Conservation (phyloP, 2,888 invertebrate genomes). For the Tribolium freemani region DNA sequence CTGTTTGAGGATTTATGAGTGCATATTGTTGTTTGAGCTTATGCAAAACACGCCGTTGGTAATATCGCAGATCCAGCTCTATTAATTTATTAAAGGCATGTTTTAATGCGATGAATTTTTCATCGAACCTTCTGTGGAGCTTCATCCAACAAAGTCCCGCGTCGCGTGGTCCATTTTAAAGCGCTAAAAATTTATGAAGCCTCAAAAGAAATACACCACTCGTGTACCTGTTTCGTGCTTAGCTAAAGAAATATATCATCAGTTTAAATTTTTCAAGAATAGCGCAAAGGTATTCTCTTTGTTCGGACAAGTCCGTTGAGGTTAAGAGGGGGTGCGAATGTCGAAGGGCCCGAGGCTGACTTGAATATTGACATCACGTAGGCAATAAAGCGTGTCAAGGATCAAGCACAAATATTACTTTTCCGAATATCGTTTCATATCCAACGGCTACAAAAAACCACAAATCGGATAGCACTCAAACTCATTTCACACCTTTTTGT, state of each 20-base stretch:
- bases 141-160: neutral
- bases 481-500: conserved; percentile 39
- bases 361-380: conserved; percentile 64
- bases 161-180: conserved; percentile 1
- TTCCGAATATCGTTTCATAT: conserved; percentile 54
- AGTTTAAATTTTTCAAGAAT: conserved; percentile 19
- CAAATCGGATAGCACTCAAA: conserved; percentile 35
- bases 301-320: conserved; percentile 25
- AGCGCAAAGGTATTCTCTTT: neutral
- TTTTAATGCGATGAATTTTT: conserved; percentile 3
- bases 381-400: conserved; percentile 63
- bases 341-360: conserved; percentile 49
- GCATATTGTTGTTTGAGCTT: conserved; percentile 12
- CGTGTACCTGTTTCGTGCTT: neutral
- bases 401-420: conserved; percentile 62
- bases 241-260: conserved; percentile 9
- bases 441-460: conserved; percentile 43
- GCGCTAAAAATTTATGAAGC: conserved; percentile 8
- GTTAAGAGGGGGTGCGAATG: conserved; percentile 49
- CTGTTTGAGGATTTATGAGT: conserved; percentile 10
- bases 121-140: neutral
- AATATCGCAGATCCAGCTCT: neutral
- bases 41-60: conserved; percentile 4
- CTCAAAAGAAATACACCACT: conserved; percentile 7
- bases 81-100: conserved; percentile 19